These are phyloP conservation scores for Leptoclinus maculatus DNA, from an alignment of 2,797 vertebrate genomes.

Conservation along the genomic window DNA sequence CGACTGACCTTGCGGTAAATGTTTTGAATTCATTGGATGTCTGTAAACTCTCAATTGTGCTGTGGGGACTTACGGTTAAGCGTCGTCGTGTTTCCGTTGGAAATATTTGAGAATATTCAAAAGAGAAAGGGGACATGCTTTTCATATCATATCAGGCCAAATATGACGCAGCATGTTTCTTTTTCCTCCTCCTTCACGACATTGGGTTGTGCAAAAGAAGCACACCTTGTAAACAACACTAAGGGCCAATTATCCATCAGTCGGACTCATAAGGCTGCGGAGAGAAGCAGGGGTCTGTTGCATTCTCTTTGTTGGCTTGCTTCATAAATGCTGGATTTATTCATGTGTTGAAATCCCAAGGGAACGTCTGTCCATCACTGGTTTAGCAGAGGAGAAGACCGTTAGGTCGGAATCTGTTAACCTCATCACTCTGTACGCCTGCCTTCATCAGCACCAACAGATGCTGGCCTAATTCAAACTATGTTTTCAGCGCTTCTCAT, in stretches of 20 bases:
- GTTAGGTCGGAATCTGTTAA: slow-evolving; percentile 23
- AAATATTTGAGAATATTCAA: background rate
- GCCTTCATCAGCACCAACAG: background rate
- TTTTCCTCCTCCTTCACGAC: slow-evolving; percentile 5
- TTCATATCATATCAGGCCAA: background rate
- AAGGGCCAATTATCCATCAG: slow-evolving; percentile 64
- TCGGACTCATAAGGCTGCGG: slow-evolving; percentile 19
- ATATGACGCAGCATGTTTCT: slow-evolving; percentile 7
- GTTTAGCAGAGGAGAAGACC: slow-evolving; percentile 10
- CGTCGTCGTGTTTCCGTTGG: background rate
- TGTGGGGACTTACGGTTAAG: background rate
- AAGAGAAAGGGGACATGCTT: background rate
- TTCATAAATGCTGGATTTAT: slow-evolving; percentile 52
- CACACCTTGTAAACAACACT: slow-evolving; percentile 53
- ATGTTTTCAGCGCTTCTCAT: background rate
- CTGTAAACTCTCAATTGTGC: background rate
- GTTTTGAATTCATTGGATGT: background rate
- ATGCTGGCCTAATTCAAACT: slow-evolving; percentile 2
- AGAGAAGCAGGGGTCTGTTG: slow-evolving; percentile 35
- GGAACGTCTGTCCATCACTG: slow-evolving; percentile 19
- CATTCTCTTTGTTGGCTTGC: slow-evolving; percentile 14
- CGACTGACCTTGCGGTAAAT: background rate
- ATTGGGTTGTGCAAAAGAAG: slow-evolving; percentile 29
- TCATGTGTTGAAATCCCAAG: slow-evolving; percentile 34
- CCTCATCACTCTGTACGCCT: background rate